Conservation (phyloP, 2,888 invertebrate genomes). For the Tanaodytes sp. region DNA sequence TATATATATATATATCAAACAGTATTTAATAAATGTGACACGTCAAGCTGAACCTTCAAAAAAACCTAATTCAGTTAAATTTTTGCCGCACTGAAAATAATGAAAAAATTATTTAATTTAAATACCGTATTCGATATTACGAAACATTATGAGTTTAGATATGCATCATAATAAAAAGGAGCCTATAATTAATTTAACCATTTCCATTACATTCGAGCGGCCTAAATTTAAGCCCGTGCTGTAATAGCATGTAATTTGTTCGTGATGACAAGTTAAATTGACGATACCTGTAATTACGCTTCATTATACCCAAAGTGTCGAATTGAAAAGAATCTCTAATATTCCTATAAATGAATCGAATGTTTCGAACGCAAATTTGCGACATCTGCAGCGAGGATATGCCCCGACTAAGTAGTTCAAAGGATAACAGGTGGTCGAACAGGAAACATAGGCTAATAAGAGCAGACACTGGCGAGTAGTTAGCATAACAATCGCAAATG, state of each 20-base stretch:
- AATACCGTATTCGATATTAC: no score
- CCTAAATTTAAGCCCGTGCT: no score
- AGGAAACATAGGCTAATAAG: constrained; percentile 70
- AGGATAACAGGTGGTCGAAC: constrained; percentile 72
- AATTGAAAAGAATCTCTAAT: constrained; percentile 41
- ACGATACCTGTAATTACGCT: constrained; percentile 16
- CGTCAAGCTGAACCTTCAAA: no score
- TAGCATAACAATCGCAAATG: constrained; percentile 72
- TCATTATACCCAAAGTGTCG: constrained; percentile 28
- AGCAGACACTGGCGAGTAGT: constrained; percentile 68
- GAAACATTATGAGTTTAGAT: no score
- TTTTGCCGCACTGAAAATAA: no score
- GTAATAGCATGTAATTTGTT: constrained; percentile 3
- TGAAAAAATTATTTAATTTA: no score
- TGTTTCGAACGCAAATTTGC: constrained; percentile 45
- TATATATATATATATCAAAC: no score
- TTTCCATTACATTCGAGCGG: no score
- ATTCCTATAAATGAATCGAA: constrained; percentile 40
- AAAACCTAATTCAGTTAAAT: no score
- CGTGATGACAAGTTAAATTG: constrained; percentile 25
- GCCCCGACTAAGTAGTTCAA: constrained; percentile 58
- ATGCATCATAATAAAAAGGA: no score
- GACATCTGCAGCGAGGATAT: constrained; percentile 52
- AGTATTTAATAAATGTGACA: no score
- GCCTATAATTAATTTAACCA: no score